Conservation (phyloP, 35 echinoderm and acorn worm genomes). For the Strongylocentrotus purpuratus region DNA sequence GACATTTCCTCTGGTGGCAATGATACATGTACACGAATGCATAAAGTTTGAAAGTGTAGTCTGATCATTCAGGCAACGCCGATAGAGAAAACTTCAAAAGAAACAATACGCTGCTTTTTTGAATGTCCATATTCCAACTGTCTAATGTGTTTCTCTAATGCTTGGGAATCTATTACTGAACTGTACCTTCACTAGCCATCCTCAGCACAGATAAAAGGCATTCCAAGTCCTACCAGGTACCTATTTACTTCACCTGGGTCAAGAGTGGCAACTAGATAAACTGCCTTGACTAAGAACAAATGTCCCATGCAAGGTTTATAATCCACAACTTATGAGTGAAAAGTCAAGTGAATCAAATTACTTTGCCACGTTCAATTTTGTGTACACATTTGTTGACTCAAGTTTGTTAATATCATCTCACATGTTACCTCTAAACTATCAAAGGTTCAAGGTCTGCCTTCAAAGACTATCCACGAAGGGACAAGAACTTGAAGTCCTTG, state of each 20-base stretch:
- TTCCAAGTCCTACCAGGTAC: background rate
- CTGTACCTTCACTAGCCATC: background rate
- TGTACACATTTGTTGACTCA: background rate
- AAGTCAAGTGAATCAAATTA: background rate
- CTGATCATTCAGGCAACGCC: background rate
- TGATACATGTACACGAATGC: background rate
- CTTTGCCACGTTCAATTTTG: background rate
- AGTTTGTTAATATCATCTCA: background rate
- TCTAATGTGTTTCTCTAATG: background rate
- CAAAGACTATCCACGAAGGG: background rate
- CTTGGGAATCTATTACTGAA: background rate
- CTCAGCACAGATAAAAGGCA: background rate
- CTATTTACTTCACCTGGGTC: too few species aligned
- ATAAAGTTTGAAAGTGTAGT: background rate
- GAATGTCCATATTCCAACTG: background rate
- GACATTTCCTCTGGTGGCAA: slow-evolving; percentile 42
- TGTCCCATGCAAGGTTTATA: background rate
- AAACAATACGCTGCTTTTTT: background rate
- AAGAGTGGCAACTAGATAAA: too few species aligned
- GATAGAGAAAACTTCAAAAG: background rate
- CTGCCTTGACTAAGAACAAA: background rate
- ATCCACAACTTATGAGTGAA: too few species aligned
- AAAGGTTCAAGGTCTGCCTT: background rate
- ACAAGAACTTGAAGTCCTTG: background rate
- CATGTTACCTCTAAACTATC: background rate